Percentiles rank a stretch among this genome's conserved stretches.
These are phyloP conservation scores for Digitonthophagus gazella DNA, from an alignment of 2,888 invertebrate genomes.

Conservation along the genomic window DNA sequence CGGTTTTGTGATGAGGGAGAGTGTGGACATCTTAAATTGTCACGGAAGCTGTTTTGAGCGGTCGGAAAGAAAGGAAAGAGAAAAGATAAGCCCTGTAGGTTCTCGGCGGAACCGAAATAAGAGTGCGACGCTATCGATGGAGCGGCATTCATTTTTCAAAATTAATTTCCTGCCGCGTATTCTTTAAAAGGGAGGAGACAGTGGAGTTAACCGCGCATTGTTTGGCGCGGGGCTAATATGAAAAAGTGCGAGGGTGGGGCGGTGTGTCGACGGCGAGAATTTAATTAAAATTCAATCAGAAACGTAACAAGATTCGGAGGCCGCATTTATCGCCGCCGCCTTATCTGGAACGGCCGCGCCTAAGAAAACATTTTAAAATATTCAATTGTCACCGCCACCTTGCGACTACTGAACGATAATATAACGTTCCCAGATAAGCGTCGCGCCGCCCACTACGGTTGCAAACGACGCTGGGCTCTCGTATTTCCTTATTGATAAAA, in stretches of 20 bases:
- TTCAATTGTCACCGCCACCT: constrained; percentile 49
- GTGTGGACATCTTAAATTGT: constrained; percentile 15
- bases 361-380: constrained; percentile 53
- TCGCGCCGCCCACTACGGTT: constrained; percentile 42
- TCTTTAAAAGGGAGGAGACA: constrained; percentile 52
- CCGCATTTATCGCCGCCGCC: constrained; percentile 48
- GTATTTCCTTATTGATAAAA: constrained; percentile 15
- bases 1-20: not conserved
- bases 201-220: constrained; percentile 50
- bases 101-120: constrained; percentile 47
- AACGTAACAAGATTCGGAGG: constrained; percentile 44
- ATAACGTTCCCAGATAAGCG: constrained; percentile 46
- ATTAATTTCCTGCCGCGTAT: constrained; percentile 55
- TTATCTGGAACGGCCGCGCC: constrained; percentile 49
- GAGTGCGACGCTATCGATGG: constrained; percentile 49
- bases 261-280: constrained; percentile 48
- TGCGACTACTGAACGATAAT: constrained; percentile 35
- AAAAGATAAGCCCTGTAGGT: constrained; percentile 33
- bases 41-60: not conserved
- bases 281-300: constrained; percentile 55
- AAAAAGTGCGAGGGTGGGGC: constrained; percentile 49
- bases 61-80: not conserved
- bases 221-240: constrained; percentile 49
- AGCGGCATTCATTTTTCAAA: constrained; percentile 54
- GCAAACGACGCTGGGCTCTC: constrained; percentile 32